Evolutionary conservation across 2,888 invertebrate species (phyloP).

Genomic region (Eupithecia subfuscata): DNA sequence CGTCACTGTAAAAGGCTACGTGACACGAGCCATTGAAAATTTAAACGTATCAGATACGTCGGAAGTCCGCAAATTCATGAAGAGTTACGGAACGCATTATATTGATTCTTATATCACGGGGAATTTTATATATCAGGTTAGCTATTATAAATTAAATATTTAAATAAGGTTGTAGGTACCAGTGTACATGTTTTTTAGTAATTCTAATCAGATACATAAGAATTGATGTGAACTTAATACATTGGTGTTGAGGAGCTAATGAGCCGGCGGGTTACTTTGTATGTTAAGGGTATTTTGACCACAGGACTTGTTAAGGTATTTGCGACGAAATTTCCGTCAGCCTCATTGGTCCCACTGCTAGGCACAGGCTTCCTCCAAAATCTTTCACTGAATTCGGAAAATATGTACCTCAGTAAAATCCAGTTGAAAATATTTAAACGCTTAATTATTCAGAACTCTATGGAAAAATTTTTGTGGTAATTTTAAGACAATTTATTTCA

Average conservation of each 20-base stretch:
- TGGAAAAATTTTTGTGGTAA: neutral
- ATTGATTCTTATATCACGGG: constrained; percentile 94
- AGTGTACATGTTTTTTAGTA: neutral
- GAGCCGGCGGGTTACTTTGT: neutral
- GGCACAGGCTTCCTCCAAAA: neutral
- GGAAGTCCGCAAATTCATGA: constrained; percentile 90
- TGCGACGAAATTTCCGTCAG: neutral
- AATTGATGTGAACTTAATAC: neutral
- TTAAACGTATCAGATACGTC: constrained; percentile 87
- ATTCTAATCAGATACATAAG: neutral
- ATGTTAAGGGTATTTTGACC: neutral
- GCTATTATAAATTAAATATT: neutral
- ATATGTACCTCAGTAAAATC: neutral
- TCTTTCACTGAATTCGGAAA: neutral
- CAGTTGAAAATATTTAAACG: neutral
- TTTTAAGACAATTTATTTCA: neutral
- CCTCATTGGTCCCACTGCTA: neutral
- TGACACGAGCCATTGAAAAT: constrained; percentile 85
- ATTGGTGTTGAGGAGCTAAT: neutral
- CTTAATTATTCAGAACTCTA: neutral
- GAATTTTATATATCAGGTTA: constrained; percentile 92
- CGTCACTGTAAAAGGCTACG: constrained; percentile 86
- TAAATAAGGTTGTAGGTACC: no score
- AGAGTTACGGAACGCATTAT: constrained; percentile 93
- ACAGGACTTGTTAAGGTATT: neutral